Percentiles rank a stretch among this genome's conserved stretches.
Evolutionary conservation across 2,113 vertebrate species (phyloP).

Genomic region (Oxyura jamaicensis): DNA sequence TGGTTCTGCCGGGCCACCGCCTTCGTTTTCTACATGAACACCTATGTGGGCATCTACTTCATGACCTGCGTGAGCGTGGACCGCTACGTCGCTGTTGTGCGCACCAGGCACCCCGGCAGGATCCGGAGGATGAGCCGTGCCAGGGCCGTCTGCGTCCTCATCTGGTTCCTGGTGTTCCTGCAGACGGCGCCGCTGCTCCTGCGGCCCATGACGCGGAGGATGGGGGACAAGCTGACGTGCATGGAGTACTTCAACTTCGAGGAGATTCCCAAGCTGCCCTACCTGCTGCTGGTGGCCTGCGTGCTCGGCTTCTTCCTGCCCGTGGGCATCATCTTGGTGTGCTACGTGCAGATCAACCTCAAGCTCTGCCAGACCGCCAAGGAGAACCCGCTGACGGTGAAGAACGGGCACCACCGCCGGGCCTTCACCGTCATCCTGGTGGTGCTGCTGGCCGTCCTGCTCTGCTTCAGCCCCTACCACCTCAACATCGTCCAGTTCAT

Average conservation of each 20-base stretch:
- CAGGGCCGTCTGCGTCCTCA: slow-evolving; percentile 70
- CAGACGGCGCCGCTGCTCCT: slow-evolving; percentile 79
- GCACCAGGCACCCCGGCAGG: slow-evolving; percentile 66
- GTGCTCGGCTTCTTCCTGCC: slow-evolving; percentile 80
- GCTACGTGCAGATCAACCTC: slow-evolving; percentile 79
- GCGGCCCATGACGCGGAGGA: slow-evolving; percentile 56
- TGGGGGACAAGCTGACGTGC: slow-evolving; percentile 76
- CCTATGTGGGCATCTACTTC: slow-evolving; percentile 84
- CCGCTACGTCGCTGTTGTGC: slow-evolving; percentile 85
- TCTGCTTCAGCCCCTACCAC: slow-evolving; percentile 87
- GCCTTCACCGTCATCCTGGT: slow-evolving; percentile 81
- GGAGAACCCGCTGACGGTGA: slow-evolving; percentile 72
- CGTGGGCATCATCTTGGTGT: slow-evolving; percentile 79
- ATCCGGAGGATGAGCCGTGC: slow-evolving; percentile 71
- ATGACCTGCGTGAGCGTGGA: slow-evolving; percentile 87
- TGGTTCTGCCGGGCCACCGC: slow-evolving; percentile 79
- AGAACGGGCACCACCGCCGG: slow-evolving; percentile 68
- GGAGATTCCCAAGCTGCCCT: slow-evolving; percentile 68
- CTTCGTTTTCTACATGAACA: slow-evolving; percentile 84
- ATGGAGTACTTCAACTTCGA: slow-evolving; percentile 85
- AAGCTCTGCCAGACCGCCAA: slow-evolving; percentile 78
- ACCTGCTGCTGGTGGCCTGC: slow-evolving; percentile 79
- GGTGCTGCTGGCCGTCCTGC: slow-evolving; percentile 79
- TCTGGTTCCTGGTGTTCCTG: slow-evolving; percentile 80
- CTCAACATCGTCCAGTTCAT: slow-evolving; percentile 84